A percentile compares a stretch with the other conserved stretches of the same genome.
Evolutionary conservation across 2,888 invertebrate genomes (phyloP).

Genomic region (Amphipoea lucens): DNA sequence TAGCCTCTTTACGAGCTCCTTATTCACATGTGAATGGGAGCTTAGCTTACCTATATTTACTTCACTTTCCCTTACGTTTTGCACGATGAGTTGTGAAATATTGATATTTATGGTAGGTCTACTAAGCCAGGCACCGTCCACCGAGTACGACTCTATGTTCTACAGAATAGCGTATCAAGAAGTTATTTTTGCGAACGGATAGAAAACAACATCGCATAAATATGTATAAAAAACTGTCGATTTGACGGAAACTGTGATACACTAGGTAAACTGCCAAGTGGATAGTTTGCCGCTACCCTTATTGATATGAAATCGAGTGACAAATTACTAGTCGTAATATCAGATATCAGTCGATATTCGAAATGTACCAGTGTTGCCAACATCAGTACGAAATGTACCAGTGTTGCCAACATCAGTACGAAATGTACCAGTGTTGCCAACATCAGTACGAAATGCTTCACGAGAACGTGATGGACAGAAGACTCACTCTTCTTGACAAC

Average conservation of each 20-base stretch:
- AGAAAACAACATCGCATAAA: neutral
- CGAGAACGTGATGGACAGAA: neutral
- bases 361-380: constrained; percentile 25
- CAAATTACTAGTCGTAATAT: constrained; percentile 47
- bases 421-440: neutral
- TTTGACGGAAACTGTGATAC: neutral
- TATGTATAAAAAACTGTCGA: constrained; percentile 2
- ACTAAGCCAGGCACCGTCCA: neutral
- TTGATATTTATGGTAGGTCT: neutral
- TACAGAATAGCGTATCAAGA: neutral
- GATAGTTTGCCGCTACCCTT: constrained; percentile 26
- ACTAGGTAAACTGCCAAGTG: constrained; percentile 5
- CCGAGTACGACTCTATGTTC: neutral
- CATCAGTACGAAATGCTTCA: constrained; percentile 11
- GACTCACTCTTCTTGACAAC: neutral
- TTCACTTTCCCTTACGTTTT: neutral
- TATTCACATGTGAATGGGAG: constrained; percentile 19
- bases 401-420: neutral
- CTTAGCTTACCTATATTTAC: constrained; percentile 5
- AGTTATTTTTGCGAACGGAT: neutral
- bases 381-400: constrained; percentile 10
- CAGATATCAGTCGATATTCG: constrained; percentile 22
- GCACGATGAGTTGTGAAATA: neutral
- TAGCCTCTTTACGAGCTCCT: constrained; percentile 22
- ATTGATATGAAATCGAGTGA: constrained; percentile 42